Evolutionary conservation across 2,797 vertebrate species (phyloP), one percentile per base, ranked within the genome.

Genomic region (Limnodromus scolopaceus): DNA sequence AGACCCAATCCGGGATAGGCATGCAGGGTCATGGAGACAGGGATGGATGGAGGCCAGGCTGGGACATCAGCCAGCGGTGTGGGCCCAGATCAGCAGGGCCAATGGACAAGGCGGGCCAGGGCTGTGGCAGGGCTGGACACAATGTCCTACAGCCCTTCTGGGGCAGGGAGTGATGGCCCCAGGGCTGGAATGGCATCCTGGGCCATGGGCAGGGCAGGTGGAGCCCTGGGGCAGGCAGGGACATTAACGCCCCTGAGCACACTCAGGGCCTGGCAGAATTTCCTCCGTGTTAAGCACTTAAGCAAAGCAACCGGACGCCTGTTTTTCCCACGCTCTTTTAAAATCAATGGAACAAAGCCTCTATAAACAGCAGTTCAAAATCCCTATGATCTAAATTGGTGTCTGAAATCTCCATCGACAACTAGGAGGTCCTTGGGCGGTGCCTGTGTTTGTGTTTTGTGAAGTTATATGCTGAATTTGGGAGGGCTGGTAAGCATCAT

Each of bases 221-320:
- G 1, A 70, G 0, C 1, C 3, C 23, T 0, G 0, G 16, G 19
- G 1, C 28, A n/a, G 5, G 4, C 19, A 68, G 6, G 22, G 11
- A 4, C 30, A 14, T 34, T 38, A 13, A 4, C 7, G 5, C 5
- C 16, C 6, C 15, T 8, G 2, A 39, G 4, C 10, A 15, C 34
- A 49, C 4, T 28, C 43, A 28, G 13, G n/a, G 13, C 2, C 20
- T 70, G 27, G 16, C 25, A 63, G 41, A 60, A 13, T 34, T 82
- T 91, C 14, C 15, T 3, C 3, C 4, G 5, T 9, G 25, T 51
- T 46, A 55, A 49, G 5, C n/a, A 58, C 8, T 66, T 75, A 25
- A 64, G 25, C 41, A 61, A 58, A 78, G 15, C 19, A 55, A 77
- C 39, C 22, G 66, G 36, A 76, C 79, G 8, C 8, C 10, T 61